Percentiles rank a stretch among this genome's conserved stretches.
Conservation (phyloP, 1,140 invertebrate species). For the Archegozetes longisetosus region DNA sequence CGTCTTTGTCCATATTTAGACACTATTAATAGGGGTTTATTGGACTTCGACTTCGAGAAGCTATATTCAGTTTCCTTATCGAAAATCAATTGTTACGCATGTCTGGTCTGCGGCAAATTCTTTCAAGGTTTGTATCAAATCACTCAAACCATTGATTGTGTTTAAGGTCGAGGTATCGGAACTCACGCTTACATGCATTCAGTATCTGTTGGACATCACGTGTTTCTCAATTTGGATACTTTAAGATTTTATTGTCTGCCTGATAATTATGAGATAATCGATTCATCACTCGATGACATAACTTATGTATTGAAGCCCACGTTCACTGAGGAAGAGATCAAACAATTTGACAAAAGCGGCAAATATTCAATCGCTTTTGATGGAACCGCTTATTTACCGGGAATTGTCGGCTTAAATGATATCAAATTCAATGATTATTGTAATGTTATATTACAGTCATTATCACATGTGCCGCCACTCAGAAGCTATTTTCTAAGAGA, state of each 20-base stretch:
- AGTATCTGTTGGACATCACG: conserved; percentile 90
- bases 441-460: conserved; percentile 86
- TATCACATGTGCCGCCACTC: conserved; percentile 84
- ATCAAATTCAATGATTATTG: conserved; percentile 99
- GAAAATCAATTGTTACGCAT: conserved; percentile 99
- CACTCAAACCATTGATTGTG: conserved; percentile 18
- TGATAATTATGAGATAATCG: conserved; percentile 98
- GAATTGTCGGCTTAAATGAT: conserved; percentile 75
- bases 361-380: conserved; percentile 90
- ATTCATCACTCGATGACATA: conserved; percentile 59
- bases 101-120: conserved; percentile 98
- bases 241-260: conserved; percentile 97
- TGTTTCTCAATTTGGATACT: conserved; percentile 91
- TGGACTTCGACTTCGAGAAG: conserved; percentile 99
- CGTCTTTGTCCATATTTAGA: conserved; percentile 78
- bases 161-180: conserved; percentile 74
- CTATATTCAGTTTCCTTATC: conserved; percentile 94
- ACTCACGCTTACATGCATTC: conserved; percentile 99
- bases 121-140: conserved; percentile 52
- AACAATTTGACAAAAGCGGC: conserved; percentile 55
- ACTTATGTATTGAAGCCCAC: conserved; percentile 93
- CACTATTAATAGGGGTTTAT: conserved; percentile 81
- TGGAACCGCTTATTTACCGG: conserved; percentile 88
- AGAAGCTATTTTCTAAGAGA: conserved; percentile 89
- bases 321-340: conserved; percentile 67